A percentile compares a stretch with the other conserved stretches of the same genome.
Evolutionary conservation across 1,140 invertebrate species (phyloP).

Genomic region (Harpegnathos saltator): DNA sequence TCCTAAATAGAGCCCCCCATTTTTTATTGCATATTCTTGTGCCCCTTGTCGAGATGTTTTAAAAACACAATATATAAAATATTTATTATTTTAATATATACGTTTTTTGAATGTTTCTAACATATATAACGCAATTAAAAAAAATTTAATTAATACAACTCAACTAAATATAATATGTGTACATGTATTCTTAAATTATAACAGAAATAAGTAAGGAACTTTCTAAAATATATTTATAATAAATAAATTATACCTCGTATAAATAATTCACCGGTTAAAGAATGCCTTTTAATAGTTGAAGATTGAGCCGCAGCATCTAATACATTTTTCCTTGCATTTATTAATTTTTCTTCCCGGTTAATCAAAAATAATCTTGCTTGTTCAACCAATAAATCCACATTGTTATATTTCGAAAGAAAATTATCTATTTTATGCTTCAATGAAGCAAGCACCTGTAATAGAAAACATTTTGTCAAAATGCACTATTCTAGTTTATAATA

Average conservation of each 20-base stretch:
- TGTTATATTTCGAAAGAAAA: constrained; percentile 90
- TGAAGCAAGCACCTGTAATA: constrained; percentile 91
- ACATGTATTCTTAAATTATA: constrained; percentile 11
- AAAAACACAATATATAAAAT: constrained; percentile 22
- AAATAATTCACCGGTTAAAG: constrained; percentile 81
- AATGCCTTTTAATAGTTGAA: constrained; percentile 73
- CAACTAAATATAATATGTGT: constrained; percentile 1
- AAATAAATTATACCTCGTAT: constrained; percentile 79
- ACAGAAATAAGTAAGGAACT: constrained; percentile 34
- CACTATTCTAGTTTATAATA: constrained; percentile 59
- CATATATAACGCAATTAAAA: constrained; percentile 39
- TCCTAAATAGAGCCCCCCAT: too few species aligned
- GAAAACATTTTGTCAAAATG: constrained; percentile 47
- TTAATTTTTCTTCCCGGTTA: constrained; percentile 91
- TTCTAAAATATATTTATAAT: constrained; percentile 58
- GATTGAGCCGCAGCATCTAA: constrained; percentile 84
- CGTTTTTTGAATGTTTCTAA: constrained; percentile 71
- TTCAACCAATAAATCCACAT: constrained; percentile 90
- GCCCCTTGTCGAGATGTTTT: too few species aligned
- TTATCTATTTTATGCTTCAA: constrained; percentile 95
- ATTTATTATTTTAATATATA: constrained; percentile 65
- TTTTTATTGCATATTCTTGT: too few species aligned
- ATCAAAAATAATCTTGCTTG: constrained; percentile 92
- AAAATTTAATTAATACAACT: constrained; percentile 55
- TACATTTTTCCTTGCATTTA: constrained; percentile 89